Conservation (phyloP, 2,888 invertebrate species). For the Sarcophaga variegata region DNA sequence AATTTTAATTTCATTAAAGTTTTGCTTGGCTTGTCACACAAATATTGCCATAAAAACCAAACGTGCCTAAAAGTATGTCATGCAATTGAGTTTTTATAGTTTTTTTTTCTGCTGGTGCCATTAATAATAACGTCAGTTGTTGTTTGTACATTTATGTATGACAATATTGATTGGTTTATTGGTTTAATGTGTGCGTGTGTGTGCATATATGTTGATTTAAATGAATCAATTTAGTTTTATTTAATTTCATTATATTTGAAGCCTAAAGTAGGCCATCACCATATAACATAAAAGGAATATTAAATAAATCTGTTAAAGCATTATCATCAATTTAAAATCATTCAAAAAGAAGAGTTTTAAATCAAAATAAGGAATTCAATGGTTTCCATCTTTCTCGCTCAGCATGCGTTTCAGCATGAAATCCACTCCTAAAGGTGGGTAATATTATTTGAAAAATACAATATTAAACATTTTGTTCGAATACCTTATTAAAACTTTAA, state of each 20-base stretch:
- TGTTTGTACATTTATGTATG: background rate
- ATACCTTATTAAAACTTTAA: no score
- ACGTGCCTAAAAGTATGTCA: constrained; percentile 24
- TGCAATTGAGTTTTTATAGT: background rate
- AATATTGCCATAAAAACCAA: background rate
- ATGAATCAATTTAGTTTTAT: background rate
- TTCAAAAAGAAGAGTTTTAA: no score
- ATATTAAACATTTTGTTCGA: no score
- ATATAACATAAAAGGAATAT: background rate
- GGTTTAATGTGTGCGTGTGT: background rate
- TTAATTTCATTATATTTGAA: background rate
- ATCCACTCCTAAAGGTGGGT: no score
- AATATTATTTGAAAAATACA: no score
- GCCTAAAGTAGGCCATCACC: constrained; percentile 2
- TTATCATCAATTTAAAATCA: no score
- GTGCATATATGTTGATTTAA: background rate
- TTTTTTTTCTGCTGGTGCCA: background rate
- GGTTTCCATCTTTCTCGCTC: no score
- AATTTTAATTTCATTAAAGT: background rate
- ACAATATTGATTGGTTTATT: background rate
- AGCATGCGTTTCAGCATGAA: no score
- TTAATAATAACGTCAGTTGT: background rate
- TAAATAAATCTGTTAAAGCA: background rate
- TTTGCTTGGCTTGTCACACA: background rate
- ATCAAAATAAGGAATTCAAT: no score